These are phyloP conservation scores for Aricia artaxerxes DNA, from an alignment of 2,888 invertebrate species.

Conservation along the genomic window DNA sequence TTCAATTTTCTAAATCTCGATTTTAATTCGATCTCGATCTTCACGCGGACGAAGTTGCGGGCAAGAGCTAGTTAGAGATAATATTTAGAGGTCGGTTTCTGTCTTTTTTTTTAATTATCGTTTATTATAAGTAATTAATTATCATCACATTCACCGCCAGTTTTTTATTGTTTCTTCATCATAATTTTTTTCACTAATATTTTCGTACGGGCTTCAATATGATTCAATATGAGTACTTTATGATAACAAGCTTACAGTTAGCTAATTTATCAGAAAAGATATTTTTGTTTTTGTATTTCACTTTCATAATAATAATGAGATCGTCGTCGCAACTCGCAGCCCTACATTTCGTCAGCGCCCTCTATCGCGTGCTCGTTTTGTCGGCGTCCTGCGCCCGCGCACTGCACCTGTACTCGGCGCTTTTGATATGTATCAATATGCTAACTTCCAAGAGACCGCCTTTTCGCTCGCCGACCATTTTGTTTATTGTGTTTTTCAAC, in stretches of 20 bases:
- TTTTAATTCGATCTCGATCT: too few relatives aligned
- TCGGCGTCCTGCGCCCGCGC: conserved; percentile 63
- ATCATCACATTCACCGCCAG: background rate
- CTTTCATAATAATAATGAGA: conserved; percentile 10
- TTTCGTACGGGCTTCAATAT: too few relatives aligned
- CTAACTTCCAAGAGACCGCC: conserved; percentile 53
- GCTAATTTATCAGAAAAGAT: background rate
- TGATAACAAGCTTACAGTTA: too few relatives aligned
- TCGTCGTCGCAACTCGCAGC: conserved; percentile 32
- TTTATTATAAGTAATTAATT: background rate
- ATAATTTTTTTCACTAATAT: too few relatives aligned
- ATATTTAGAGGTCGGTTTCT: background rate
- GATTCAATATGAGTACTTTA: too few relatives aligned
- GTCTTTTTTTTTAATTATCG: background rate
- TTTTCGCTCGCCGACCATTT: conserved; percentile 25
- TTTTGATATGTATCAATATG: conserved; percentile 74
- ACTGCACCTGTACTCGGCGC: conserved; percentile 43
- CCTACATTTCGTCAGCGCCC: conserved; percentile 51
- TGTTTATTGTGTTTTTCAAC: conserved; percentile 25
- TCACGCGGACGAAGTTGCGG: too few relatives aligned
- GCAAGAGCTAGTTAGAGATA: background rate
- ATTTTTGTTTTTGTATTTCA: background rate
- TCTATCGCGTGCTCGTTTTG: conserved; percentile 62
- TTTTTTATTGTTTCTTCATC: too few relatives aligned
- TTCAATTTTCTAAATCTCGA: too few relatives aligned